Evolutionary conservation across 2,888 invertebrate genomes (phyloP).

Genomic region (Kryphioiulus occultus): DNA sequence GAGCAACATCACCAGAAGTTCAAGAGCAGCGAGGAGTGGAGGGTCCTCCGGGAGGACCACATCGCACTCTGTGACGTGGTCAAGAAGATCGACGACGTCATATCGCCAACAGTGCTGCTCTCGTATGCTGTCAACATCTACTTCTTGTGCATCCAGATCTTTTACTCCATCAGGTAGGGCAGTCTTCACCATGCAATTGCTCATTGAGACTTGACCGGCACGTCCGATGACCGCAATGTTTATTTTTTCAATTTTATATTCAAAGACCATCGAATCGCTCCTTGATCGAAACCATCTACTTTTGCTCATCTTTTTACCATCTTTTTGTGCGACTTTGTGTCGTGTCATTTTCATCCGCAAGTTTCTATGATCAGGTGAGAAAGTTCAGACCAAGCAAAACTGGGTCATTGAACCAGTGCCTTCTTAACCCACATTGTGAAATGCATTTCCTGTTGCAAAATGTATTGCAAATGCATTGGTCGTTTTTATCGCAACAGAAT

Average conservation of each 20-base stretch:
- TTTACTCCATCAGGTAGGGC: conserved; percentile 37
- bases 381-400: too few species aligned
- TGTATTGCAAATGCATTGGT: too few species aligned
- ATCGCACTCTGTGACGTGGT: conserved; percentile 42
- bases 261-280: conserved; percentile 40
- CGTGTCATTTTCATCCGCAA: conserved; percentile 35
- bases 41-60: conserved; percentile 35
- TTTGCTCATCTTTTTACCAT: conserved; percentile 42
- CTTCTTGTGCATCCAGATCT: conserved; percentile 47
- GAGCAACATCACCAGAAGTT: not conserved
- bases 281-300: conserved; percentile 21
- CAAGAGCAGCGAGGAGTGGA: conserved; percentile 36
- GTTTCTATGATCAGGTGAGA: conserved; percentile 45
- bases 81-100: not conserved
- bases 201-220: too few species aligned
- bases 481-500: too few species aligned
- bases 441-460: too few species aligned
- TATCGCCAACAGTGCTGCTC: conserved; percentile 38
- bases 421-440: too few species aligned
- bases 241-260: too few species aligned
- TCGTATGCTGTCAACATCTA: conserved; percentile 47
- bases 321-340: not conserved
- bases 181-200: too few species aligned
- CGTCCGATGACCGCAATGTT: too few species aligned
- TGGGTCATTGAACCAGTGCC: too few species aligned